Evolutionary conservation across 2,113 vertebrate species (phyloP).

Genomic region (Phrynocephalus versicolor): DNA sequence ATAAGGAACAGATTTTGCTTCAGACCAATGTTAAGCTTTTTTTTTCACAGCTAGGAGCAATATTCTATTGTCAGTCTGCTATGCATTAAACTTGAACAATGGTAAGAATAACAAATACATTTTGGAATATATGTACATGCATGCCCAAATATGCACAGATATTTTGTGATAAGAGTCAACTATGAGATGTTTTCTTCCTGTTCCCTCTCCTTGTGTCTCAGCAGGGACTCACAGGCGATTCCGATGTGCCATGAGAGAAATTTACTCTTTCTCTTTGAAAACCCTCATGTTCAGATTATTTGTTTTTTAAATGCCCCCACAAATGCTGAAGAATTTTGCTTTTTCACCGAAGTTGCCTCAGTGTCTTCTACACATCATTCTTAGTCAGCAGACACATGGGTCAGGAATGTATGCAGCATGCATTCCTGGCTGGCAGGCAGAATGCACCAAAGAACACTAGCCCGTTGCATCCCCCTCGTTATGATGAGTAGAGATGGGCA

Average conservation of each 20-base stretch:
- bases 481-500: too few relatives aligned
- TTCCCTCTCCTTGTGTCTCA: background rate
- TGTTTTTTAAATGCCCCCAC: constrained; percentile 25
- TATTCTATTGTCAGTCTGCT: background rate
- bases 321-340: constrained; percentile 34
- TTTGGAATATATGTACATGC: background rate
- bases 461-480: background rate
- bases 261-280: constrained; percentile 44
- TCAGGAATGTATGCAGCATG: constrained; percentile 10
- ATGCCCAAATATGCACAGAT: background rate
- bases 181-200: background rate
- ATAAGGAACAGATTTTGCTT: background rate
- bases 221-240: constrained; percentile 13
- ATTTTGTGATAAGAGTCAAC: background rate
- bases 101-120: background rate
- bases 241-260: constrained; percentile 31
- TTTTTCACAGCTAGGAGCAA: background rate
- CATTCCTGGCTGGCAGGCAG: constrained; percentile 2
- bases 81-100: background rate
- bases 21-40: background rate
- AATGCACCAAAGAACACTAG: constrained; percentile 24
- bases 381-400: constrained; percentile 14
- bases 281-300: constrained; percentile 27
- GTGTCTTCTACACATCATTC: constrained; percentile 29
- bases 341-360: background rate